Conservation (phyloP, 2,888 invertebrate species). For the Laothoe populi region DNA sequence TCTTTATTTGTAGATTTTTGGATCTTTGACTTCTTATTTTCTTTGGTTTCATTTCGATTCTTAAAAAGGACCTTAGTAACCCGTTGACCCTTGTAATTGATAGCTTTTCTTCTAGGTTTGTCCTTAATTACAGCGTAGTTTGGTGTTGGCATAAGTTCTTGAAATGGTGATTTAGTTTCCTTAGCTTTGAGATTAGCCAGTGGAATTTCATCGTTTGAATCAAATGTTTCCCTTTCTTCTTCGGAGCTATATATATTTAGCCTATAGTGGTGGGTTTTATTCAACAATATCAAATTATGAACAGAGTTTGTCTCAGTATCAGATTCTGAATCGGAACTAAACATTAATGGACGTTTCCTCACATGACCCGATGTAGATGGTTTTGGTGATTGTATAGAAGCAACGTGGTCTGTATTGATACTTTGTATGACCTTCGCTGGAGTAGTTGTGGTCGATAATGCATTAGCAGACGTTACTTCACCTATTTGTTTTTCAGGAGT, state of each 20-base stretch:
- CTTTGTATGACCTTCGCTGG: too few species aligned
- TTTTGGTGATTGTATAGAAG: too few species aligned
- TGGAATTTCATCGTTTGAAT: constrained; percentile 7
- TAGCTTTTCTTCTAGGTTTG: constrained; percentile 32
- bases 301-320: background rate
- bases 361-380: too few species aligned
- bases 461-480: too few species aligned
- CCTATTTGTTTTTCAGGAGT: too few species aligned
- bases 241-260: background rate
- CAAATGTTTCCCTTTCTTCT: background rate
- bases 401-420: too few species aligned
- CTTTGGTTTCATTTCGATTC: constrained; percentile 11
- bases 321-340: constrained; percentile 6
- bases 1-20: background rate
- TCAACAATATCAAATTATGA: background rate
- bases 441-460: too few species aligned
- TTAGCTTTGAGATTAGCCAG: constrained; percentile 23
- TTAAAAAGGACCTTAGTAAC: constrained; percentile 34
- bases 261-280: background rate
- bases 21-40: background rate
- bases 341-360: background rate
- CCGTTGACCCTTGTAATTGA: constrained; percentile 34
- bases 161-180: constrained; percentile 28
- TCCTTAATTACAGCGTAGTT: constrained; percentile 30
- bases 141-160: constrained; percentile 34